These are phyloP conservation scores for Falco punctatus DNA, from an alignment of 2,113 vertebrate genomes.

Conservation along the genomic window DNA sequence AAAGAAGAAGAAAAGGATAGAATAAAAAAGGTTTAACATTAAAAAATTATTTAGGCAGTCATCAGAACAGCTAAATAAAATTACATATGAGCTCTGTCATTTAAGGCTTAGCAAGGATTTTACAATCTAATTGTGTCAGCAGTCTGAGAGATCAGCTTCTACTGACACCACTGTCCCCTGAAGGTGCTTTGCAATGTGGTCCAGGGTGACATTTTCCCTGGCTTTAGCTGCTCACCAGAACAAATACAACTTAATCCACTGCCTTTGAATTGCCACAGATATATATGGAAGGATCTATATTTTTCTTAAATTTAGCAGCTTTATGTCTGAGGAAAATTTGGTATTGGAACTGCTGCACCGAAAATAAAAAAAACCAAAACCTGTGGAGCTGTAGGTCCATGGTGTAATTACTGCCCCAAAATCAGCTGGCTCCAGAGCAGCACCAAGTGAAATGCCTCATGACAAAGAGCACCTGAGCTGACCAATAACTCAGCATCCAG, in stretches of 20 bases:
- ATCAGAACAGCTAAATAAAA: neutral
- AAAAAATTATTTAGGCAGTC: neutral
- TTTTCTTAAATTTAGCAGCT: neutral
- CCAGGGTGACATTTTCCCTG: neutral
- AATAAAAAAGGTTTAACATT: neutral
- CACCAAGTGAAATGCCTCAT: neutral
- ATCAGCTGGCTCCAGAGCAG: neutral
- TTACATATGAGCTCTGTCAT: neutral
- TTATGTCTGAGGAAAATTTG: neutral
- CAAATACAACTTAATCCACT: neutral
- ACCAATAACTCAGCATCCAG: neutral
- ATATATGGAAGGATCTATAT: neutral
- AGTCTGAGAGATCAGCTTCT: neutral
- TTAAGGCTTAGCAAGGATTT: neutral
- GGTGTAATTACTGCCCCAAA: neutral
- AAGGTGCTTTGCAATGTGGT: neutral
- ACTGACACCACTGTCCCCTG: neutral
- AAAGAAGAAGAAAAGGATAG: neutral
- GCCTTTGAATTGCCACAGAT: neutral
- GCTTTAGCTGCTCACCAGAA: neutral
- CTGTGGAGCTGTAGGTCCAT: neutral
- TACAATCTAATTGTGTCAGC: neutral
- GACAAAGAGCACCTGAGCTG: neutral
- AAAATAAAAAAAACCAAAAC: neutral
- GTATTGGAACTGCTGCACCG: neutral